These are phyloP conservation scores for Drosophila willistoni DNA, from an alignment of 1,140 invertebrate species.

Conservation along the genomic window DNA sequence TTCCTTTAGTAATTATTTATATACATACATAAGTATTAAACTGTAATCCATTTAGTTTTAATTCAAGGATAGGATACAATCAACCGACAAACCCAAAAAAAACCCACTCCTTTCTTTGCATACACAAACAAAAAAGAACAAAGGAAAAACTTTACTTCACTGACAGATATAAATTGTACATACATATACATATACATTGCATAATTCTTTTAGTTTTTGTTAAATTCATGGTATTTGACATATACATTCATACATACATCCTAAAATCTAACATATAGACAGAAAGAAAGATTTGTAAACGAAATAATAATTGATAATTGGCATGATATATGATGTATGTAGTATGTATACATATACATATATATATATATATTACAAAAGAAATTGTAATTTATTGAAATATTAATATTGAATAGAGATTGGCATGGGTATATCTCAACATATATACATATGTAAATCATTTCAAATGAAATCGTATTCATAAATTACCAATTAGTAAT, in stretches of 20 bases:
- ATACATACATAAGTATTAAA: constrained; percentile 6
- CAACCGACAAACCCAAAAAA: background rate
- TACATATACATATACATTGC: constrained; percentile 6
- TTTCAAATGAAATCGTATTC: constrained; percentile 8
- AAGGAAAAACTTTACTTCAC: background rate
- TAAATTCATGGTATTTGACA: background rate
- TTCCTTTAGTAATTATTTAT: constrained; percentile 9
- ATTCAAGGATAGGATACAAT: background rate
- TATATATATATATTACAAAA: background rate
- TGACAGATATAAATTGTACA: background rate
- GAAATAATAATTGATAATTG: constrained; percentile 5
- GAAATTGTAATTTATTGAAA: constrained; percentile 13
- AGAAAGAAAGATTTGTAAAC: background rate
- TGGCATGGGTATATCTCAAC: background rate
- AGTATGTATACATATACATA: background rate
- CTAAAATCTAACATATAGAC: background rate
- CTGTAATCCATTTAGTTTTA: constrained; percentile 9
- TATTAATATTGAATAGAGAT: constrained; percentile 8
- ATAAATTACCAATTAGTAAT: background rate
- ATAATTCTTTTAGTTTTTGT: background rate
- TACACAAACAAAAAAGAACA: no score
- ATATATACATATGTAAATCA: constrained; percentile 2
- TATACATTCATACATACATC: background rate
- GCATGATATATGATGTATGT: background rate
- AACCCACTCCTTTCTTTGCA: background rate